A percentile compares a stretch with the other conserved stretches of the same genome.
These are phyloP conservation scores for Danio albolineatus DNA, from an alignment of 2,797 vertebrate genomes.

Conservation along the genomic window DNA sequence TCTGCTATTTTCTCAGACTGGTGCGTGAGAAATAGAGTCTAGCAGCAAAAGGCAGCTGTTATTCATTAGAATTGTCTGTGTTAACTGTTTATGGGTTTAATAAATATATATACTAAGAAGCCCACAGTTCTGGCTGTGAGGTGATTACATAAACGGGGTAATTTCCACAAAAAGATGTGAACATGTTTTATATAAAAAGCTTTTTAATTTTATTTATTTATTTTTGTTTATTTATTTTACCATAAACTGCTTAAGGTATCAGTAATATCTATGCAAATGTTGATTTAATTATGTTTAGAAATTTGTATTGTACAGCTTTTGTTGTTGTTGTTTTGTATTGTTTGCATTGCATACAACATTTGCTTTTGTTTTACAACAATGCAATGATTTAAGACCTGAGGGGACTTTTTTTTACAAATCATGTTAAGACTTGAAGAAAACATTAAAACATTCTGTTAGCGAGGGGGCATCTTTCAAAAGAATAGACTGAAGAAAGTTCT, in stretches of 20 bases:
- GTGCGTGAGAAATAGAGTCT: constrained; percentile 15
- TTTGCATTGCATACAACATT: too few species aligned
- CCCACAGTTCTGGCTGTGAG: background rate
- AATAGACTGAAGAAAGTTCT: background rate
- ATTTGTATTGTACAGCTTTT: too few species aligned
- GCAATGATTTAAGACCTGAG: too few species aligned
- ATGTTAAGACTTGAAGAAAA: too few species aligned
- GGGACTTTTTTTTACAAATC: too few species aligned
- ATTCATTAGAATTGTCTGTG: constrained; percentile 15
- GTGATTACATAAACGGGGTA: background rate
- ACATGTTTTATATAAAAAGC: background rate
- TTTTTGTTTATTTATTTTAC: too few species aligned
- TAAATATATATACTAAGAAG: background rate
- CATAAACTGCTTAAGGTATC: too few species aligned
- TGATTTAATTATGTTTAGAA: too few species aligned
- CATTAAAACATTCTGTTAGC: background rate
- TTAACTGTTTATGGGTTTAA: constrained; percentile 6
- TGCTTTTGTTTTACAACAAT: too few species aligned
- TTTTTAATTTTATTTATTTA: too few species aligned
- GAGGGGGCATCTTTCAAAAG: background rate
- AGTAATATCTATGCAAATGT: too few species aligned
- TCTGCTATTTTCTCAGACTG: background rate
- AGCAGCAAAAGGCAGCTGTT: constrained; percentile 24
- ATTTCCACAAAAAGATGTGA: background rate
- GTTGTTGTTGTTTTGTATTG: too few species aligned